Base-by-base conservation (phyloP, 2,888 invertebrate genomes). In the Parasteatoda lunata region DNA sequence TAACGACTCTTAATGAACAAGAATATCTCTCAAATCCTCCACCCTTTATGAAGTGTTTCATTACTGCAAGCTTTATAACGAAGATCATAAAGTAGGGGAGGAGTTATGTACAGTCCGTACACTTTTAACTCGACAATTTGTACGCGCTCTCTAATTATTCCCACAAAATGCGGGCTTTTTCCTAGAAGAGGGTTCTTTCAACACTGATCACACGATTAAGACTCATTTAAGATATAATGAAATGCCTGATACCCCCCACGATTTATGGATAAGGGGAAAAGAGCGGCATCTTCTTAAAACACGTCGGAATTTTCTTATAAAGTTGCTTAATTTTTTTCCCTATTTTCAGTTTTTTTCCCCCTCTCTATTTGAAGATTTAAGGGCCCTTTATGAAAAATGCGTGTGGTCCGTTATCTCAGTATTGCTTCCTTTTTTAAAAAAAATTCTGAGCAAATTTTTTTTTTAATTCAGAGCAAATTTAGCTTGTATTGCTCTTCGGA, bases 161-260 rank as follows among this genome's bases (percentile, higher is more conserved):
- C 59, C 11, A 7, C 59, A 59, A 8, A 59, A n/a, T 13, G n/a
- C 59, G n/a, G 11, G 8, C 59, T 9, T 59, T n/a, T 59, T 59
- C 59, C 59, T 4, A n/a, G 59, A 59, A 59, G n/a, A n/a, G 59
- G 59, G 8, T 9, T 13, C 59, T 6, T 4, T n/a, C 59, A 64
- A n/a, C 48, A 59, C 73, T 82, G 81, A 75, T 82, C 75, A 76
- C 81, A 75, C 75, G 81, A 82, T 82, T 82, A 82, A 82, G 81
- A 75, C 81, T 82, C 81, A 82, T 82, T 82, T 82, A 45, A 30
- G 81, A 30, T 13, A 47, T 82, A 82, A 82, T 82, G 81, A 82
- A 82, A 82, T 45, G 73, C 73, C 54, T 52, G 49, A 15, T 51
- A 47, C 64, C 64, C 59, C 54, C n/a, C 75, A 69, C 59, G 59